Evolutionary conservation across 2,888 invertebrate genomes (phyloP).

Genomic region (Amphipoea oculea): DNA sequence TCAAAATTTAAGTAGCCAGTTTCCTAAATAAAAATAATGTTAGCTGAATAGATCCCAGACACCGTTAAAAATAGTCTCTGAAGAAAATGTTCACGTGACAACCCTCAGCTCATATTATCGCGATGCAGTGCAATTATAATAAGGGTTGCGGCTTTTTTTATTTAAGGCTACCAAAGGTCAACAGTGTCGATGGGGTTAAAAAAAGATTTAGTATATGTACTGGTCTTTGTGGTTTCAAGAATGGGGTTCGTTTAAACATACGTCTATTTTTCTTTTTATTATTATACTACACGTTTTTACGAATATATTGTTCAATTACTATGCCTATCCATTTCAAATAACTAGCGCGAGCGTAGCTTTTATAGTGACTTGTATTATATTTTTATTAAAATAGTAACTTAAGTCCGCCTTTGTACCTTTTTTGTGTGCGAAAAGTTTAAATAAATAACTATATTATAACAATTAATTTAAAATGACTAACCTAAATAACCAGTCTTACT

Average conservation of each 20-base stretch:
- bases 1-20: neutral
- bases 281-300: neutral
- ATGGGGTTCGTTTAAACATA: neutral
- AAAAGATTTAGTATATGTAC: constrained; percentile 44
- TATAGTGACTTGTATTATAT: too few relatives aligned
- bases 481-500: too few relatives aligned
- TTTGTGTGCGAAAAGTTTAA: too few relatives aligned
- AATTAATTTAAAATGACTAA: too few relatives aligned
- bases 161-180: constrained; percentile 30
- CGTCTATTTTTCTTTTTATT: neutral
- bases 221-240: neutral
- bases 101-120: constrained; percentile 30
- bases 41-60: neutral
- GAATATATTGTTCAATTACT: too few relatives aligned
- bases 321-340: too few relatives aligned
- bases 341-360: too few relatives aligned
- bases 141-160: constrained; percentile 44
- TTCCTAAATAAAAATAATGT: neutral
- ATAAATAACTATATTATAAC: too few relatives aligned
- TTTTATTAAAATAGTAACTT: neutral
- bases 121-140: constrained; percentile 24
- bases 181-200: constrained; percentile 18
- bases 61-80: neutral
- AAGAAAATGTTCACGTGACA: neutral
- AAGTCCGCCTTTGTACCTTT: too few relatives aligned